These are phyloP conservation scores for Adela reaumurella DNA, from an alignment of 2,888 invertebrate species.

Conservation along the genomic window DNA sequence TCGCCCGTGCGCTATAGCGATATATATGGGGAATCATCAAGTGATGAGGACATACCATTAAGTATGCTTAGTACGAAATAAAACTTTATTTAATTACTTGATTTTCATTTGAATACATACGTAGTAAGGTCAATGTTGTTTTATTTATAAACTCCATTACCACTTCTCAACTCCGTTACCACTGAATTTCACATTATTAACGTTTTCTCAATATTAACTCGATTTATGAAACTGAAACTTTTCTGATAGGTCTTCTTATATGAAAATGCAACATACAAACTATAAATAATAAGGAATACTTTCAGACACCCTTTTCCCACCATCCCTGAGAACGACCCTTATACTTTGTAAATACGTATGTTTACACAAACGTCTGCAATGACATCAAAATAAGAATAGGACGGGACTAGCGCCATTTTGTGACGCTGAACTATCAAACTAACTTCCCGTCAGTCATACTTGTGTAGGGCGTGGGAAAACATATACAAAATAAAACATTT, in stretches of 20 bases:
- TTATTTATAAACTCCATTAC: neutral
- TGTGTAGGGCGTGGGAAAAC: too few relatives aligned
- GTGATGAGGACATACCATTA: neutral
- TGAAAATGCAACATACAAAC: conserved; percentile 1
- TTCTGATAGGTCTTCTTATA: conserved; percentile 1
- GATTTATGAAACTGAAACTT: neutral
- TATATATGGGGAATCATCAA: neutral
- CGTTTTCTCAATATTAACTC: neutral
- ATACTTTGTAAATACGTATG: too few relatives aligned
- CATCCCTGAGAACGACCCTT: conserved; percentile 1
- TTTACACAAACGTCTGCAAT: too few relatives aligned
- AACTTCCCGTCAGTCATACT: too few relatives aligned
- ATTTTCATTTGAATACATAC: too few relatives aligned
- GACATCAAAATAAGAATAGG: too few relatives aligned
- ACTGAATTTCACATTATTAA: conserved; percentile 1
- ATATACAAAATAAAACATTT: too few relatives aligned
- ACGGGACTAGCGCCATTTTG: too few relatives aligned
- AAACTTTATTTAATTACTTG: neutral
- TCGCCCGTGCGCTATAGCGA: neutral
- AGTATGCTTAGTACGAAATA: neutral
- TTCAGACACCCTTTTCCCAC: neutral
- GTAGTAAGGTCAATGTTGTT: neutral
- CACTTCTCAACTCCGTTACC: conserved; percentile 1
- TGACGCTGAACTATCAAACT: too few relatives aligned
- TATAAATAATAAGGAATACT: neutral